phyloP scores from a whole-genome alignment of 2,888 invertebrate species.

The Ectemnius cavifrons region DNA sequence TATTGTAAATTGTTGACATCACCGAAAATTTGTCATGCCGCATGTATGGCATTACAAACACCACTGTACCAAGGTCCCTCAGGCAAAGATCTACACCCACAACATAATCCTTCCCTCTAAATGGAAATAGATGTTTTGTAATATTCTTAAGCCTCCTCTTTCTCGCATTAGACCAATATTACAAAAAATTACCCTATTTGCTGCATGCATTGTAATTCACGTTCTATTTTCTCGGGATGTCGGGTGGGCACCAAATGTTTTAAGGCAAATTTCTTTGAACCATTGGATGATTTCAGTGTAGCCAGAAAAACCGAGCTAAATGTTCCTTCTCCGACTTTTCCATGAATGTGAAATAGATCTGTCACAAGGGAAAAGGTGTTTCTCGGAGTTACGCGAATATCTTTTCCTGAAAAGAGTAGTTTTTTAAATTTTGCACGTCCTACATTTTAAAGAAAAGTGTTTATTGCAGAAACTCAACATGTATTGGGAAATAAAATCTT shows the following conservation, averaged over 20 bases:
- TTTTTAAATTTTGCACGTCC: background rate
- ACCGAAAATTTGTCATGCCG: slow-evolving; percentile 89
- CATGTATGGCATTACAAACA: slow-evolving; percentile 94
- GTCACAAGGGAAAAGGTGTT: slow-evolving; percentile 82
- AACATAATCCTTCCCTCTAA: slow-evolving; percentile 89
- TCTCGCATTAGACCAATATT: background rate
- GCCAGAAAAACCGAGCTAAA: slow-evolving; percentile 93
- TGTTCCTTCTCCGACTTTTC: slow-evolving; percentile 90
- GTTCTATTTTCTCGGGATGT: slow-evolving; percentile 89
- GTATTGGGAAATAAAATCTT: background rate
- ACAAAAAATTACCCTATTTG: slow-evolving; percentile 83
- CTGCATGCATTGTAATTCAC: slow-evolving; percentile 88
- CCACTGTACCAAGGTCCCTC: slow-evolving; percentile 87
- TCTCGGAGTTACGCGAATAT: slow-evolving; percentile 77
- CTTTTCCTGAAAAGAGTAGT: slow-evolving; percentile 41
- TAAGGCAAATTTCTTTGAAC: slow-evolving; percentile 85
- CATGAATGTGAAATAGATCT: slow-evolving; percentile 83
- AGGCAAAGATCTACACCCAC: slow-evolving; percentile 89
- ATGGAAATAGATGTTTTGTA: slow-evolving; percentile 66
- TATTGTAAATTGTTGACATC: slow-evolving; percentile 61
- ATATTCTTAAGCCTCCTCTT: slow-evolving; percentile 19
- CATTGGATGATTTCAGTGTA: slow-evolving; percentile 80
- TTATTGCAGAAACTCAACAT: background rate
- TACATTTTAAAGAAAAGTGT: background rate
- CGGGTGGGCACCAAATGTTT: slow-evolving; percentile 93